Conservation (phyloP, 2,888 invertebrate genomes). For the Thymelicus acteon region DNA sequence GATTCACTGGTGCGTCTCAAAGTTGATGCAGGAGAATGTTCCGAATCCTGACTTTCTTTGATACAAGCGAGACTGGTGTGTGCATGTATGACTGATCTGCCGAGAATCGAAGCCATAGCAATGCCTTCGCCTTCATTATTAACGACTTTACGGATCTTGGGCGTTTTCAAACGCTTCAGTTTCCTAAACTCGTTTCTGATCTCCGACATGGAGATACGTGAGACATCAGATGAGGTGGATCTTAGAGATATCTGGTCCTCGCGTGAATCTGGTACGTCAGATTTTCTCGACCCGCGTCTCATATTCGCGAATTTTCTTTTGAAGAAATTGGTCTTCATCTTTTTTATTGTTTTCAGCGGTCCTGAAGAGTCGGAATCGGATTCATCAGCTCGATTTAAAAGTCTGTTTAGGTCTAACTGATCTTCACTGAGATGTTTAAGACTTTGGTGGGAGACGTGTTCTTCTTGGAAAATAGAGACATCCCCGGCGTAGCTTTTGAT, state of each 20-base stretch:
- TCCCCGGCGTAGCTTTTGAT: conserved; percentile 66
- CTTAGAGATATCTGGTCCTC: conserved; percentile 82
- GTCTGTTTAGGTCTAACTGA: conserved; percentile 71
- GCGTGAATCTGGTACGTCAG: conserved; percentile 44
- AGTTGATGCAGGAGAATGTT: conserved; percentile 71
- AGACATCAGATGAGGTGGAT: conserved; percentile 80
- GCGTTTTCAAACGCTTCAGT: conserved; percentile 72
- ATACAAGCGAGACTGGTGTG: conserved; percentile 85
- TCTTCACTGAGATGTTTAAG: conserved; percentile 73
- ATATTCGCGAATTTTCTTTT: conserved; percentile 86
- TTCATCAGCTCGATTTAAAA: conserved; percentile 83
- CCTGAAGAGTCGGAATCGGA: conserved; percentile 75
- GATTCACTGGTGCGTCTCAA: conserved; percentile 73
- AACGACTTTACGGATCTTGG: conserved; percentile 64
- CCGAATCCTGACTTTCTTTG: conserved; percentile 82
- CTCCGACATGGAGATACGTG: conserved; percentile 73
- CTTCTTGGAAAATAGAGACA: conserved; percentile 71
- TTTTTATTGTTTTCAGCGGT: conserved; percentile 83
- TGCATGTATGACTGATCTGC: conserved; percentile 86
- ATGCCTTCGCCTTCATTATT: conserved; percentile 79
- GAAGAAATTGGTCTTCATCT: conserved; percentile 86
- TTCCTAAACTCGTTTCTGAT: conserved; percentile 75
- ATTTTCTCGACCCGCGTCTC: conserved; percentile 78
- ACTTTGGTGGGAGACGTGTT: conserved; percentile 66
- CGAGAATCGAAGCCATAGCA: conserved; percentile 87